Evolutionary conservation across 2,888 invertebrate species (phyloP), one percentile per base, ranked within the genome.

Genomic region (Acronicta leporina): DNA sequence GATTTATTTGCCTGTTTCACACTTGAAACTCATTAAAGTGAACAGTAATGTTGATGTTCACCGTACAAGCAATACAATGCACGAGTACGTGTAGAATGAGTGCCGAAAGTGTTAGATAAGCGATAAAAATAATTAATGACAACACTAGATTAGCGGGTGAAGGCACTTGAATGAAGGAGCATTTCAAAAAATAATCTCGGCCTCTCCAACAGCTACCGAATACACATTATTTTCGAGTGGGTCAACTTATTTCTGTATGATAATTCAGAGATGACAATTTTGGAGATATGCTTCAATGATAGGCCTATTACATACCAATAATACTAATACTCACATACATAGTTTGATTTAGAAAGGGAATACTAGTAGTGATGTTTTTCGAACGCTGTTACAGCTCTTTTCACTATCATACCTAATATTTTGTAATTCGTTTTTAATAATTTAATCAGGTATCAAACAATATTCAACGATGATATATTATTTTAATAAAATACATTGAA

Each of bases 111-210:
- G 88, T 84, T 89, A 83, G 90, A 93, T 92, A 92, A 92, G 91
- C 91, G 94, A 94, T 94, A 94, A 94, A 94, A 93, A 92, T 94
- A 94, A 94, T 94, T 94, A 94, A 91, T 92, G 90, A 89, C 92
- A 90, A 89, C 90, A 88, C 82, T 86, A 92, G 94, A 93, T 94
- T 94, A 93, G 89, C 86, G 79, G 79, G 75, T 84, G 86, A 88
- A 91, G 90, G 90, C 91, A 94, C 94, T 94, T 87, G 81, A 94
- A 84, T 94, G 87, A 89, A 94, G 93, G 91, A 94, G 92, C 91
- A 90, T 92, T 94, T 91, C 89, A 92, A 90, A 93, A 91, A 89
- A 91, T 94, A 92, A 94, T 94, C 94, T 94, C 92, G 70, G 82
- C 89, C 91, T 92, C 93, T 92, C 89, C 87, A 94, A 83, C 79